A percentile compares a stretch with the other conserved stretches of the same genome.
phyloP scores from a whole-genome alignment of 2,113 vertebrate genomes.

The Crotalus horridus region DNA sequence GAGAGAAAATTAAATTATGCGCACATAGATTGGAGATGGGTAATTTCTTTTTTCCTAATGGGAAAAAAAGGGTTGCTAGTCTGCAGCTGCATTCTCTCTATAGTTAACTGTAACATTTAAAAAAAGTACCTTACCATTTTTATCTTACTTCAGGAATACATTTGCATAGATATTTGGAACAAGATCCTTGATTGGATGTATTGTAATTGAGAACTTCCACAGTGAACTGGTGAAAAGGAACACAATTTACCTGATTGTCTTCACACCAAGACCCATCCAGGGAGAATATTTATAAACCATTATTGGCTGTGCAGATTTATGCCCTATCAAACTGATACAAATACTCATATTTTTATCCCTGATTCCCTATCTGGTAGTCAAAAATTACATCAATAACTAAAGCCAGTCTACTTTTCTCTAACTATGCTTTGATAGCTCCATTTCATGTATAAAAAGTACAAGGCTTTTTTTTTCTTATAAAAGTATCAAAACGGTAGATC shows the following conservation, averaged over 20 bases:
- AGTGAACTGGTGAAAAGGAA: slow-evolving; percentile 13
- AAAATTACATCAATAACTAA: background rate
- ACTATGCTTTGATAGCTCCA: background rate
- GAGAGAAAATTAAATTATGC: background rate
- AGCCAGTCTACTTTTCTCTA: background rate
- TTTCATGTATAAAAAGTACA: background rate
- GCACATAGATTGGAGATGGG: background rate
- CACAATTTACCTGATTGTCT: background rate
- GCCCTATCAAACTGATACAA: background rate
- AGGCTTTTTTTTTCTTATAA: background rate
- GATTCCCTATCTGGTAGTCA: background rate
- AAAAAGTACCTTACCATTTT: background rate
- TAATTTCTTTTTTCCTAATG: background rate
- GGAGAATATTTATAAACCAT: slow-evolving; percentile 13
- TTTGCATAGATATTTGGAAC: background rate
- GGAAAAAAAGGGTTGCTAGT: too few relatives aligned
- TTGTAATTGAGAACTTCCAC: background rate
- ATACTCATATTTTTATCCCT: background rate
- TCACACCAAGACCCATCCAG: background rate
- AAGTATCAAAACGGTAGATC: background rate
- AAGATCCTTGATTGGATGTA: background rate
- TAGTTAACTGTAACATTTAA: background rate
- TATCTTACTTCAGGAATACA: background rate
- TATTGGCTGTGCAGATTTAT: slow-evolving; percentile 5
- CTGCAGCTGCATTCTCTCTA: background rate